Percentiles rank a stretch among this genome's conserved stretches.
Evolutionary conservation across 2,797 vertebrate species (phyloP).

Genomic region (Pangasius krempfi): DNA sequence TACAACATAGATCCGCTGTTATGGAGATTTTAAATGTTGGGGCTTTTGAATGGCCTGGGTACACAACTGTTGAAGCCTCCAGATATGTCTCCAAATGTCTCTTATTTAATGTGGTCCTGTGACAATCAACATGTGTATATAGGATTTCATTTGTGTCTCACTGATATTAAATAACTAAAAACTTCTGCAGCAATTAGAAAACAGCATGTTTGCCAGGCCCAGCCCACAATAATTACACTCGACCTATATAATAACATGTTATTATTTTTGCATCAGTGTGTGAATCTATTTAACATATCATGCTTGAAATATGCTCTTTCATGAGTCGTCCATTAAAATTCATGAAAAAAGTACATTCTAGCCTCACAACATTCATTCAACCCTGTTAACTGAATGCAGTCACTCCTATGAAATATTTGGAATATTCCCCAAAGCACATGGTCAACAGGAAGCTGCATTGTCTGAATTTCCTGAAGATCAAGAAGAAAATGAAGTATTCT

Average conservation of each 20-base stretch:
- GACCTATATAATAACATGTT: not conserved
- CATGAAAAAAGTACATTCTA: not conserved
- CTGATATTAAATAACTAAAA: not conserved
- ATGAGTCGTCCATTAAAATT: not conserved
- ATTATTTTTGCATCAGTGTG: not conserved
- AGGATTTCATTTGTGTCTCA: not conserved
- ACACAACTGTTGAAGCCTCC: not conserved
- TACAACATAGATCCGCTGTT: slow-evolving; percentile 36
- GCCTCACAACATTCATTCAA: not conserved
- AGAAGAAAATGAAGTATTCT: not conserved
- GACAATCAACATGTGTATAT: not conserved
- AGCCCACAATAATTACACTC: not conserved
- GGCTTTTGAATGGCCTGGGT: not conserved
- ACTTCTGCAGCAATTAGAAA: not conserved
- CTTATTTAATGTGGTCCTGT: not conserved
- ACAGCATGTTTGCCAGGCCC: not conserved
- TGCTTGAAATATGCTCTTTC: not conserved
- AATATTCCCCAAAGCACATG: not conserved
- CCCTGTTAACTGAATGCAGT: not conserved
- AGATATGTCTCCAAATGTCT: not conserved
- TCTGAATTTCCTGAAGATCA: not conserved
- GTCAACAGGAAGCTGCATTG: not conserved
- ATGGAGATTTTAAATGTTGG: not conserved
- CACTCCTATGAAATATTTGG: not conserved
- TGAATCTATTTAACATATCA: not conserved